These are phyloP conservation scores for Conomelus anceps DNA, from an alignment of 2,888 invertebrate species.

Conservation along the genomic window DNA sequence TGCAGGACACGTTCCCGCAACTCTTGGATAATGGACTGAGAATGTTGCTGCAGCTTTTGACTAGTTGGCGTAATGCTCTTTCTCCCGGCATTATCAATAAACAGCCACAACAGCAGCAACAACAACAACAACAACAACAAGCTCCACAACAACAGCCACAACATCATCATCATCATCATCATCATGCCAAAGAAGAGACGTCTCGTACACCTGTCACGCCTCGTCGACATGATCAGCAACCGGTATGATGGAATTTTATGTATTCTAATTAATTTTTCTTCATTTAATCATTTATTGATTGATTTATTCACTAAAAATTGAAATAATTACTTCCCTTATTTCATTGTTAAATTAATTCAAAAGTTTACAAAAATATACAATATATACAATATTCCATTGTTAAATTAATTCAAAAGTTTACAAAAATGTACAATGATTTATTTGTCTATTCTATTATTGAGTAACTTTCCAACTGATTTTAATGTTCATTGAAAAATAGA, in stretches of 20 bases:
- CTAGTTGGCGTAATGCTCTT: constrained; percentile 85
- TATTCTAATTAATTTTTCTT: neutral
- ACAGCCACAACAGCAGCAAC: neutral
- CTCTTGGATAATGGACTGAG: constrained; percentile 89
- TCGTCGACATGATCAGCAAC: constrained; percentile 27
- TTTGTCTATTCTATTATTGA: too few relatives aligned
- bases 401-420: too few relatives aligned
- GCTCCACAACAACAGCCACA: neutral
- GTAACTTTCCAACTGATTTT: too few relatives aligned
- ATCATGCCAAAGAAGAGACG: neutral
- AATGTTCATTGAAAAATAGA: too few relatives aligned
- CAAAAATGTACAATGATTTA: too few relatives aligned
- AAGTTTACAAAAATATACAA: too few relatives aligned
- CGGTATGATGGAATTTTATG: constrained; percentile 18
- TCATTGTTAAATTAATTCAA: too few relatives aligned
- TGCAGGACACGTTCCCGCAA: constrained; percentile 81
- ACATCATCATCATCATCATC: neutral
- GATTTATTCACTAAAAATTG: too few relatives aligned
- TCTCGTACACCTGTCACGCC: constrained; percentile 28
- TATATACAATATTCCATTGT: too few relatives aligned
- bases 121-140: neutral
- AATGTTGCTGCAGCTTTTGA: constrained; percentile 84
- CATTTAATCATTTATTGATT: neutral
- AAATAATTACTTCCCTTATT: too few relatives aligned
- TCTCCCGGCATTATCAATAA: constrained; percentile 30